Percentiles rank a stretch among this genome's conserved stretches.
phyloP scores from a whole-genome alignment of 2,113 vertebrate genomes.

The Scomber scombrus region DNA sequence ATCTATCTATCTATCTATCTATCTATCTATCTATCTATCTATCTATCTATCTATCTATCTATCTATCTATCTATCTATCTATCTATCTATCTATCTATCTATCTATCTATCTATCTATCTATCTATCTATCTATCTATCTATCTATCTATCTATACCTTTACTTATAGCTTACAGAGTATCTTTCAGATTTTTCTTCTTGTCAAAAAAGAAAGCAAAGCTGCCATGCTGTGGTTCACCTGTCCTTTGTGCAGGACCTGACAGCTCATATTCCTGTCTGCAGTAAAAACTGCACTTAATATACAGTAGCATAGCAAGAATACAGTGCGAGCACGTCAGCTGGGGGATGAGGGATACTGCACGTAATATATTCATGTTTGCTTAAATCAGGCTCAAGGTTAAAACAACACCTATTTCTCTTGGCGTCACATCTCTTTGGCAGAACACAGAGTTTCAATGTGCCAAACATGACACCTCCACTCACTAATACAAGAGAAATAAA shows the following conservation, averaged over 20 bases:
- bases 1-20: slow-evolving; percentile 22
- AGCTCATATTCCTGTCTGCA: slow-evolving; percentile 71
- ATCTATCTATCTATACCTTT: slow-evolving; percentile 5
- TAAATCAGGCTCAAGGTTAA: slow-evolving; percentile 86
- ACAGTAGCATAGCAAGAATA: slow-evolving; percentile 67
- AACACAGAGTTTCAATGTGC: slow-evolving; percentile 74
- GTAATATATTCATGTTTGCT: slow-evolving; percentile 85
- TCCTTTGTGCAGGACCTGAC: slow-evolving; percentile 72
- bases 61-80: slow-evolving; percentile 23
- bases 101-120: background rate
- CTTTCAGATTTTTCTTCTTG: slow-evolving; percentile 29
- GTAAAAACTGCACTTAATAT: slow-evolving; percentile 72
- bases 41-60: slow-evolving; percentile 20
- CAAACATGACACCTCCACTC: slow-evolving; percentile 79
- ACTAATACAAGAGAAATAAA: slow-evolving; percentile 77
- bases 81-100: slow-evolving; percentile 18
- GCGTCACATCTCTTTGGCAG: slow-evolving; percentile 81
- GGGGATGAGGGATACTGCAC: slow-evolving; percentile 64
- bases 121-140: slow-evolving; percentile 22
- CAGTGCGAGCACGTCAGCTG: slow-evolving; percentile 63
- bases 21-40: slow-evolving; percentile 29
- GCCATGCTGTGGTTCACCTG: slow-evolving; percentile 68
- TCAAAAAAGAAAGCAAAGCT: slow-evolving; percentile 62
- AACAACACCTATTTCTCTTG: slow-evolving; percentile 83
- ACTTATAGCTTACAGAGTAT: slow-evolving; percentile 30